Evolutionary conservation across 2,797 vertebrate species (phyloP).

Genomic region (Xenops minutus): DNA sequence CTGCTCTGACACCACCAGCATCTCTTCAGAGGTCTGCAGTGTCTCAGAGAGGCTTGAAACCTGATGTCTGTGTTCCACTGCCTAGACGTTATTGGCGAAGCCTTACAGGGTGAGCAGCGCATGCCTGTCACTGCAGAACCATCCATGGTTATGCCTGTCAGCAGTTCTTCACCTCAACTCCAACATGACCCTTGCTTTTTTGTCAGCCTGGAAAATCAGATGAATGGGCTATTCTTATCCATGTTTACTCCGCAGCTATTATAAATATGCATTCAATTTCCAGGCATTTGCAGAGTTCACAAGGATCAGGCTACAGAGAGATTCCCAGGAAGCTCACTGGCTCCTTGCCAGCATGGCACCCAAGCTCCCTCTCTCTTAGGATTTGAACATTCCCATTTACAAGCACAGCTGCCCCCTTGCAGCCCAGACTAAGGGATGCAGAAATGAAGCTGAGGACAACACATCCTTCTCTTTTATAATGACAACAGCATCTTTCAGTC

Average conservation of each 20-base stretch:
- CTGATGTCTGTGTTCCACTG: not conserved
- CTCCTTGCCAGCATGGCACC: not conserved
- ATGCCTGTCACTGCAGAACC: not conserved
- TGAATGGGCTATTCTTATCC: constrained; percentile 55
- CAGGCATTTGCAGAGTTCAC: constrained; percentile 10
- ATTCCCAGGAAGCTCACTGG: not conserved
- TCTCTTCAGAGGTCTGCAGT: constrained; percentile 3
- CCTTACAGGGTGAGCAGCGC: not conserved
- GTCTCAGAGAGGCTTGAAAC: constrained; percentile 47
- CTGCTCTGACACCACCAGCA: constrained; percentile 17
- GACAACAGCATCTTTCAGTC: not conserved
- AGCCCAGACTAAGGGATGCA: not conserved
- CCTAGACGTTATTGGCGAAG: not conserved
- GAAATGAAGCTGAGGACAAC: not conserved
- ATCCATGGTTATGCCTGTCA: not conserved
- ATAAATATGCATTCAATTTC: constrained; percentile 36
- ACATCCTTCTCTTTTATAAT: not conserved
- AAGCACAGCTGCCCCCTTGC: not conserved
- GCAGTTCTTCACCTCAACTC: constrained; percentile 11
- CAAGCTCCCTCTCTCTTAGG: not conserved
- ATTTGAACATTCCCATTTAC: not conserved
- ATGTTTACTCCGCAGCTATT: constrained; percentile 29
- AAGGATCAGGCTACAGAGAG: not conserved
- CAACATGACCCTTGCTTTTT: not conserved
- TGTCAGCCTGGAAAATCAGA: constrained; percentile 47